phyloP scores from a whole-genome alignment of 1,140 invertebrate species.

The Pseudomyrmex gracilis region DNA sequence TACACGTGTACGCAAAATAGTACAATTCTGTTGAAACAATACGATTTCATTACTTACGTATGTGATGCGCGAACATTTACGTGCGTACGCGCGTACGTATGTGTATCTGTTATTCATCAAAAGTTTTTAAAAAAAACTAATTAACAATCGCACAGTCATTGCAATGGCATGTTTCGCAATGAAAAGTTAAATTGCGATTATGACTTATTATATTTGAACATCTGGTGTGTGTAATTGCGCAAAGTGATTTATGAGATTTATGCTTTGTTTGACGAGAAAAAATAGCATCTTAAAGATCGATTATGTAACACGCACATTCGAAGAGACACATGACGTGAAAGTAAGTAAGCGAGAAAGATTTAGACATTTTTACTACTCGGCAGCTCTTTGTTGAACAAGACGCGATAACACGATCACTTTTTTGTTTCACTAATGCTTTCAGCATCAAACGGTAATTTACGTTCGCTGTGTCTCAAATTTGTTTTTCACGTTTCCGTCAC shows the following conservation, averaged over 20 bases:
- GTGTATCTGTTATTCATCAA: not conserved
- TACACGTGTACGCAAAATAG: not conserved
- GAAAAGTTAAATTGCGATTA: not conserved
- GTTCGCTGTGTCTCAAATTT: not conserved
- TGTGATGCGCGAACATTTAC: too few relatives aligned
- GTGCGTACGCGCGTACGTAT: too few relatives aligned
- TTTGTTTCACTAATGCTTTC: not conserved
- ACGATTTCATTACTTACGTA: not conserved
- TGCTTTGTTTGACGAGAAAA: not conserved
- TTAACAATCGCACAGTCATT: not conserved
- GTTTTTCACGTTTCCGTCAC: not conserved
- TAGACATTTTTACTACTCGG: conserved; percentile 44
- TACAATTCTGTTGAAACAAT: conserved; percentile 13
- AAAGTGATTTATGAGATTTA: conserved; percentile 19
- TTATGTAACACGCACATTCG: conserved; percentile 8
- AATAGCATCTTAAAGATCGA: conserved; percentile 4
- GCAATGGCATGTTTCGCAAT: not conserved
- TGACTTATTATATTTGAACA: conserved; percentile 27
- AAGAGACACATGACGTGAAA: conserved; percentile 12
- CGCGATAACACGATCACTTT: conserved; percentile 31
- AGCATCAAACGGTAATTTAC: not conserved
- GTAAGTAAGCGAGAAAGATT: conserved; percentile 23
- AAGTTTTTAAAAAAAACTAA: not conserved
- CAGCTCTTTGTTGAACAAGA: conserved; percentile 28
- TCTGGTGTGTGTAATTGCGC: not conserved